Percentiles rank a stretch among this genome's conserved stretches.
Conservation (phyloP, 2,113 vertebrate species). For the Zapus hudsonius region DNA sequence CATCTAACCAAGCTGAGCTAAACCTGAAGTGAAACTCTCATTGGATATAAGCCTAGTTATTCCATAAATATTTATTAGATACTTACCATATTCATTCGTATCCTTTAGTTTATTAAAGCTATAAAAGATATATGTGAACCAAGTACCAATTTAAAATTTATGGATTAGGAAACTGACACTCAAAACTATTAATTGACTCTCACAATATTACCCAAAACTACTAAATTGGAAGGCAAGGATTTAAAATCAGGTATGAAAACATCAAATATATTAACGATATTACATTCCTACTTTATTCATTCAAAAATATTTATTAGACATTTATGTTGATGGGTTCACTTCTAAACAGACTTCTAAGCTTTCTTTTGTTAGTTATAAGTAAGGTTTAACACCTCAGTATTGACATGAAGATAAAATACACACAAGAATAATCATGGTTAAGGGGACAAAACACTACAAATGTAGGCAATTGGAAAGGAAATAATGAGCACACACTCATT, state of each 20-base stretch:
- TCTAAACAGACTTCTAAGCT: background rate
- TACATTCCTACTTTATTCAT: background rate
- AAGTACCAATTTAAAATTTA: background rate
- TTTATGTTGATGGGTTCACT: slow-evolving; percentile 11
- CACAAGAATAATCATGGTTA: background rate
- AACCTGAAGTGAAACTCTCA: background rate
- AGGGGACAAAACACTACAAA: background rate
- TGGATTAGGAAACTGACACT: background rate
- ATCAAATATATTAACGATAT: background rate
- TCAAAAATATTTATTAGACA: background rate
- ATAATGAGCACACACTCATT: background rate
- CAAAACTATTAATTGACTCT: slow-evolving; percentile 10
- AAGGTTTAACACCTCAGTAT: background rate
- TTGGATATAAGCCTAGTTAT: background rate
- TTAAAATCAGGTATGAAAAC: background rate
- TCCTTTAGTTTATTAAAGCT: background rate
- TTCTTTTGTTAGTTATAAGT: background rate
- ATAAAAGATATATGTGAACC: background rate
- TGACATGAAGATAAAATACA: background rate
- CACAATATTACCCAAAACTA: background rate
- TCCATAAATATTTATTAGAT: slow-evolving; percentile 17
- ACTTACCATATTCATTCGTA: background rate
- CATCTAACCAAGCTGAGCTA: background rate
- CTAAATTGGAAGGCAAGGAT: background rate
- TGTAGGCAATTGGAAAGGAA: background rate